These are phyloP conservation scores for Arctocebus calabarensis DNA, from an alignment of 2,797 vertebrate genomes.

Conservation along the genomic window DNA sequence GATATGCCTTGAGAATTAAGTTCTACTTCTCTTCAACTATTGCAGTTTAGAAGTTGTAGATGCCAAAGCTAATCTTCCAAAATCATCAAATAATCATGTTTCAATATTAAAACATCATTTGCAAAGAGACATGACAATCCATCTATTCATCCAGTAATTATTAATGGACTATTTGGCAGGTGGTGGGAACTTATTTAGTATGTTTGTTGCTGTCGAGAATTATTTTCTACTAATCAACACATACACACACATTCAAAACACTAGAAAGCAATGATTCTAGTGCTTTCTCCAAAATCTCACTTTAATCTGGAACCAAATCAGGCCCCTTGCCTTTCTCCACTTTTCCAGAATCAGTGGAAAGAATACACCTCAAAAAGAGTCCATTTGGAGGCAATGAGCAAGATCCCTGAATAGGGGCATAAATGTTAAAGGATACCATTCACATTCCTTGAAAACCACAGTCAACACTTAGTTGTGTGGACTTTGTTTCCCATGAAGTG, in stretches of 20 bases:
- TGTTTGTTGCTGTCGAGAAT: neutral
- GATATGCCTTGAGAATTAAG: constrained; percentile 46
- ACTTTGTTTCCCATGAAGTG: neutral
- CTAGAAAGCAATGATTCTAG: neutral
- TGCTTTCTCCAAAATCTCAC: constrained; percentile 2
- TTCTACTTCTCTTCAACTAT: constrained; percentile 17
- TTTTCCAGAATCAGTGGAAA: neutral
- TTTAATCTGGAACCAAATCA: neutral
- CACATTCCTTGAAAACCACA: neutral
- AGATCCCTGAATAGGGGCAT: neutral
- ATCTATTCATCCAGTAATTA: constrained; percentile 26
- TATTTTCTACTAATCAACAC: constrained; percentile 6
- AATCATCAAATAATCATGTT: constrained; percentile 48
- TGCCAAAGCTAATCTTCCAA: constrained; percentile 49
- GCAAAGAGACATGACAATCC: neutral
- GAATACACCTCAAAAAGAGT: neutral
- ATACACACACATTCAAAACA: neutral
- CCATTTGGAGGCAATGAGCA: neutral
- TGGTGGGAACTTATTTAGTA: neutral
- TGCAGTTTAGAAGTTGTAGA: constrained; percentile 43
- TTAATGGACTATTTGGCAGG: constrained; percentile 22
- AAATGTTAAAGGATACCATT: neutral
- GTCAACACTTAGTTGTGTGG: neutral
- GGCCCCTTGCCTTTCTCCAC: neutral
- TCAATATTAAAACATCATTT: constrained; percentile 28